phyloP scores from a whole-genome alignment of 2,888 invertebrate genomes.

The Gari tellinella region DNA sequence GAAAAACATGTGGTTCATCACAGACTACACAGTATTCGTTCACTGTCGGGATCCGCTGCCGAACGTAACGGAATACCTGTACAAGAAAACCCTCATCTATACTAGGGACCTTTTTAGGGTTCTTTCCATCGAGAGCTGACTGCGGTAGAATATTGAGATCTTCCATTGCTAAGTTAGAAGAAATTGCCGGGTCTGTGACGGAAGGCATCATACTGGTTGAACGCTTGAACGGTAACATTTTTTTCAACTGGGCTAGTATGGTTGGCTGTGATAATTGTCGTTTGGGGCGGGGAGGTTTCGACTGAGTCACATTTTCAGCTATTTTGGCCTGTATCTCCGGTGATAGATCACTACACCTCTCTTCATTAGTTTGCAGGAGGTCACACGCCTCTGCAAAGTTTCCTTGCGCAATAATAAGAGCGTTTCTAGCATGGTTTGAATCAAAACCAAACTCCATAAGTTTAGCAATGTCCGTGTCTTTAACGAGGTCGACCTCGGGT shows the following conservation, averaged over 20 bases:
- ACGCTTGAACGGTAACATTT: conserved; percentile 51
- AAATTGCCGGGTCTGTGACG: conserved; percentile 37
- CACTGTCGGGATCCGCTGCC: conserved; percentile 77
- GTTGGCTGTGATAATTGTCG: conserved; percentile 62
- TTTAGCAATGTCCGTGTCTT: conserved; percentile 64
- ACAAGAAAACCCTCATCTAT: conserved; percentile 59
- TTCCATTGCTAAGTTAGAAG: conserved; percentile 23
- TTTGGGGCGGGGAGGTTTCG: conserved; percentile 19
- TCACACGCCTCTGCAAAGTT: conserved; percentile 70
- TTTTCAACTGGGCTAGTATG: conserved; percentile 47
- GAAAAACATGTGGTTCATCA: conserved; percentile 81
- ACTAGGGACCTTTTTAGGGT: conserved; percentile 70
- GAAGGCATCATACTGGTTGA: conserved; percentile 49
- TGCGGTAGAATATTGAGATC: conserved; percentile 65
- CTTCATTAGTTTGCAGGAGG: conserved; percentile 64
- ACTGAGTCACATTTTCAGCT: background rate
- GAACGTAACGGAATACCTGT: conserved; percentile 75
- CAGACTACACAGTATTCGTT: conserved; percentile 82
- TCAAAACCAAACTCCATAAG: conserved; percentile 74
- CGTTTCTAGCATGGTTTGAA: conserved; percentile 67
- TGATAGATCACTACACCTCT: conserved; percentile 30
- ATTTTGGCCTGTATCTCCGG: conserved; percentile 11
- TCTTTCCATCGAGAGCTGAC: conserved; percentile 66
- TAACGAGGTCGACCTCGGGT: conserved; percentile 9
- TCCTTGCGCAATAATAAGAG: conserved; percentile 71